phyloP scores from a whole-genome alignment of 2,888 invertebrate genomes.

The Diaperis boleti region DNA sequence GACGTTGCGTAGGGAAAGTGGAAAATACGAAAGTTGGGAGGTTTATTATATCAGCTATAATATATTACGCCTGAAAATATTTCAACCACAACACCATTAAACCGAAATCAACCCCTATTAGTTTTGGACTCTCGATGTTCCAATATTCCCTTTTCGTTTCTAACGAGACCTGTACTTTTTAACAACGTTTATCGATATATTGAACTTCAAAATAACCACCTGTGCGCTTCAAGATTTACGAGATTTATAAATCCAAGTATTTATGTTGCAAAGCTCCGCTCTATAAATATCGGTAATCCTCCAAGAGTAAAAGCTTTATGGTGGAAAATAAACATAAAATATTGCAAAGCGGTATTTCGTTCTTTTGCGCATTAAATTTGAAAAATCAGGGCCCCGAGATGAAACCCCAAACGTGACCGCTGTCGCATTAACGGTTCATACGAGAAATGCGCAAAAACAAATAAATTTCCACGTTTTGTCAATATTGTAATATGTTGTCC shows the following conservation, averaged over 20 bases:
- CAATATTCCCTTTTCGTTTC: too few relatives aligned
- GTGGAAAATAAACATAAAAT: conserved; percentile 42
- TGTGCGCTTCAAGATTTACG: conserved; percentile 43
- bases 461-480: too few relatives aligned
- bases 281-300: conserved; percentile 45
- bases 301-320: conserved; percentile 41
- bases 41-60: conserved; percentile 25
- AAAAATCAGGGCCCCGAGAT: conserved; percentile 27
- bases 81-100: conserved; percentile 13
- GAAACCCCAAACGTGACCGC: conserved; percentile 20
- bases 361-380: conserved; percentile 40
- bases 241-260: conserved; percentile 44
- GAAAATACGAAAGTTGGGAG: conserved; percentile 37
- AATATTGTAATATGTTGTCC: too few relatives aligned
- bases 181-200: conserved; percentile 40
- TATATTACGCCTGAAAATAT: conserved; percentile 15
- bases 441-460: too few relatives aligned
- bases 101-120: conserved; percentile 6
- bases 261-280: conserved; percentile 43
- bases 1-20: conserved; percentile 32
- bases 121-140: background rate
- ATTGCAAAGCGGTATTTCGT: conserved; percentile 29
- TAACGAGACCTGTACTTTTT: conserved; percentile 3
- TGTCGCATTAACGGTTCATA: too few relatives aligned
- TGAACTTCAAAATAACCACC: conserved; percentile 43